Conservation (phyloP, 2,888 invertebrate species). For the Epistrophe eligans region DNA sequence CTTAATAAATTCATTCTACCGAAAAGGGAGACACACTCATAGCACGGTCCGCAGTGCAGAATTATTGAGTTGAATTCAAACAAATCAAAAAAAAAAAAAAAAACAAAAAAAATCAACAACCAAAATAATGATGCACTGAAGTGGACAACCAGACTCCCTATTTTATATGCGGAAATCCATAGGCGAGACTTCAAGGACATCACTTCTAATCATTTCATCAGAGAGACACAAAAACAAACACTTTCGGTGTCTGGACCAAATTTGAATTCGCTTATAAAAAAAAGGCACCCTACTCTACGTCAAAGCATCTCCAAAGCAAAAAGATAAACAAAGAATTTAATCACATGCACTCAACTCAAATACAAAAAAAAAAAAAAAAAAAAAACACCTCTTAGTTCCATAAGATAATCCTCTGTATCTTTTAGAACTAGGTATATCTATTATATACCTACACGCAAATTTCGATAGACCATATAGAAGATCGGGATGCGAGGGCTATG, state of each 20-base stretch:
- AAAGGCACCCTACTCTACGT: conserved; percentile 26
- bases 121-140: conserved; percentile 64
- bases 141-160: conserved; percentile 74
- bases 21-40: conserved; percentile 32
- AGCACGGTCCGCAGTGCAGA: conserved; percentile 33
- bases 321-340: conserved; percentile 42
- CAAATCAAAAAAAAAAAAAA: not conserved
- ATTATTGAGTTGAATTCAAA: conserved; percentile 4
- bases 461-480: conserved; percentile 18
- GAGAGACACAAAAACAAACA: conserved; percentile 70
- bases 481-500: conserved; percentile 20
- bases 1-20: not conserved
- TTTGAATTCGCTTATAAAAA: conserved; percentile 57
- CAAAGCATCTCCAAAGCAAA: conserved; percentile 17
- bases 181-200: conserved; percentile 82
- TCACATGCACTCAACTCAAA: conserved; percentile 32
- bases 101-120: conserved; percentile 29
- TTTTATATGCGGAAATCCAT: conserved; percentile 81
- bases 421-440: not conserved
- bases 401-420: conserved; percentile 5
- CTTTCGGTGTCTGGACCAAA: conserved; percentile 70
- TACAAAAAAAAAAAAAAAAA: not conserved
- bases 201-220: conserved; percentile 78
- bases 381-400: conserved; percentile 5
- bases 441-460: conserved; percentile 22